Percentiles rank a stretch among this genome's conserved stretches.
phyloP scores from a whole-genome alignment of 1,140 invertebrate genomes.

The Nixonia krombeini region DNA sequence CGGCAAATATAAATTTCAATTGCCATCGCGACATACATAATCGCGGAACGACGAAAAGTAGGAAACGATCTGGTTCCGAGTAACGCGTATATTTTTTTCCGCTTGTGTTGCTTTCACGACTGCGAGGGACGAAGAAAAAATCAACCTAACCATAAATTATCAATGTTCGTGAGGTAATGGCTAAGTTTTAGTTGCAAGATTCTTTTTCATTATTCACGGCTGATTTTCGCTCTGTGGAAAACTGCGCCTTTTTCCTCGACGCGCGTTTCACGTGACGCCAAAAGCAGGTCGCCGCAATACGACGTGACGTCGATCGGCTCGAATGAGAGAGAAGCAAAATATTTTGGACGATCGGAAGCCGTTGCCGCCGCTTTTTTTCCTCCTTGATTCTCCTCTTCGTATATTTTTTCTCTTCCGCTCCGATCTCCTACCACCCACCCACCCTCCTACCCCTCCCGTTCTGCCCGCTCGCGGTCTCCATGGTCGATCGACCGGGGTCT shows the following conservation, averaged over 20 bases:
- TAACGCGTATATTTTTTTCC: background rate
- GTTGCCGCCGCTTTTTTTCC: conserved; percentile 35
- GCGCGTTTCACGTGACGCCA: too few species aligned
- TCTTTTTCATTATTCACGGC: too few species aligned
- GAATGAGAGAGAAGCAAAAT: conserved; percentile 18
- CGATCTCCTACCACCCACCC: too few species aligned
- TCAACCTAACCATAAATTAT: too few species aligned
- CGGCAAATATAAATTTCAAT: conserved; percentile 18
- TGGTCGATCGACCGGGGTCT: conserved; percentile 65
- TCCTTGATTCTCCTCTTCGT: conserved; percentile 47
- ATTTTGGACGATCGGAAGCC: conserved; percentile 40
- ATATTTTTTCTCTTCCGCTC: conserved; percentile 51
- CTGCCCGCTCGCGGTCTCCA: conserved; percentile 56
- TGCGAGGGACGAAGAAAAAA: conserved; percentile 23
- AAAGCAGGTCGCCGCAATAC: too few species aligned
- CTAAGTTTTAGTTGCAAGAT: too few species aligned
- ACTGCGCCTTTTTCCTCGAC: too few species aligned
- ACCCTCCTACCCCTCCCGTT: conserved; percentile 47
- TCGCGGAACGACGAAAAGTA: background rate
- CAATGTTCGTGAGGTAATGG: too few species aligned
- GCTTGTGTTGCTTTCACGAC: conserved; percentile 21
- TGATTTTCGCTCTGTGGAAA: too few species aligned
- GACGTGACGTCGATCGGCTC: too few species aligned
- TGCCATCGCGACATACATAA: conserved; percentile 22
- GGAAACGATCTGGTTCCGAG: background rate